Evolutionary conservation across 2,888 invertebrate species (phyloP), one percentile per base, ranked within the genome.

Genomic region (Agrotis puta): DNA sequence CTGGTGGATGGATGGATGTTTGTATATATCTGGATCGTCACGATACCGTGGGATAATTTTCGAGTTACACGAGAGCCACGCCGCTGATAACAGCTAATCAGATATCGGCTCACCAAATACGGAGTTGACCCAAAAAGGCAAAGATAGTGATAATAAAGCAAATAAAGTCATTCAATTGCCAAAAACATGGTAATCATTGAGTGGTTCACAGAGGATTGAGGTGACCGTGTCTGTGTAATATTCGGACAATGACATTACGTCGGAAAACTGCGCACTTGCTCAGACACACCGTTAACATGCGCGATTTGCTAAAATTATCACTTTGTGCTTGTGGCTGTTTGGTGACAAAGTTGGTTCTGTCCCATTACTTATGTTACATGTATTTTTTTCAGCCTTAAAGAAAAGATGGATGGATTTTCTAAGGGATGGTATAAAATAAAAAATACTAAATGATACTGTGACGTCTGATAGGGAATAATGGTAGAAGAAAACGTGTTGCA

Each of bases 151-250:
- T 39, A 39, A 20, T 27, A 48, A 2, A 18, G 39, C 18, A 6
- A 58, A 69, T 22, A 64, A 61, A 64, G 54, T 22, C 54, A 62
- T 67, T 27, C 50, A 66, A 51, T 9, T 61, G 50, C 14, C 24
- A 64, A 59, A 51, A 66, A 45, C 63, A 33, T 56, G 64, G 13
- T 68, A 51, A 70, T 63, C 51, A 70, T 65, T 5, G 22, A 62
- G 43, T 57, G 47, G 70, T 71, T 79, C 74, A 51, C 70, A 81
- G 33, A 24, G n/a, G 51, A 74, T 70, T 57, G 62, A 63, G 84
- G 84, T 84, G 84, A 85, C 84, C 84, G 84, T 65, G 84, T 85
- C 73, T 50, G 22, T 53, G 47, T n/a, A 64, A 64, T 57, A 64
- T 71, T 82, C 62, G 82, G 71, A 75, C 81, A 72, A 75, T 75